These are phyloP conservation scores for Oceanodroma tethys DNA, from an alignment of 2,113 vertebrate species.

Conservation along the genomic window DNA sequence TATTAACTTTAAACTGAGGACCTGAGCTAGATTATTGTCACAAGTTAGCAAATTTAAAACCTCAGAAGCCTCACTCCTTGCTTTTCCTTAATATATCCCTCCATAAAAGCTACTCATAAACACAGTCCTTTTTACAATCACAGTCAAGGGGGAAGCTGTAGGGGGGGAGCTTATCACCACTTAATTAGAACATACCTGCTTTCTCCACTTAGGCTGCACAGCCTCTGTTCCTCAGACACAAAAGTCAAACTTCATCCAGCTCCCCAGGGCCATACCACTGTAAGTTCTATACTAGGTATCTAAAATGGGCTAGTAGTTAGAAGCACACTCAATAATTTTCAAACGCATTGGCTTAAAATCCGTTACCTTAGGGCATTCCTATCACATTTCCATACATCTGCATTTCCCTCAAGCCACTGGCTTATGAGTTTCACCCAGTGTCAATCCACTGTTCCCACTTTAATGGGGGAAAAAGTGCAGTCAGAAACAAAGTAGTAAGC, in stretches of 20 bases:
- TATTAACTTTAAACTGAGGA: constrained; percentile 26
- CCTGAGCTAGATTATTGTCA: neutral
- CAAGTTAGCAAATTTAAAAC: constrained; percentile 41
- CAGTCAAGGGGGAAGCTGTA: neutral
- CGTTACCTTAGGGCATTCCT: neutral
- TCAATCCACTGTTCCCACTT: neutral
- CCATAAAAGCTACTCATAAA: constrained; percentile 34
- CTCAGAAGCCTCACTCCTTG: neutral
- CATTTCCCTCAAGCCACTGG: constrained; percentile 27
- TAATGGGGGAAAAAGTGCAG: neutral
- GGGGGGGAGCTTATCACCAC: neutral
- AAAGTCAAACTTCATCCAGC: neutral
- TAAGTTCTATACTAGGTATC: neutral
- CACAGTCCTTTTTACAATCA: neutral
- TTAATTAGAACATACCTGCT: constrained; percentile 4
- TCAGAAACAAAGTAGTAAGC: constrained; percentile 19
- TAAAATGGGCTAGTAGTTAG: neutral
- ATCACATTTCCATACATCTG: constrained; percentile 48
- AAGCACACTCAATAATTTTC: neutral
- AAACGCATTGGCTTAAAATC: neutral
- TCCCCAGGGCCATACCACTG: neutral
- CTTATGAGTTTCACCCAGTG: constrained; percentile 2
- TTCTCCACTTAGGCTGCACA: neutral
- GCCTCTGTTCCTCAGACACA: neutral
- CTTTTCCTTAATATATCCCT: constrained; percentile 16